These are phyloP conservation scores for Boleophthalmus pectinirostris DNA, from an alignment of 2,113 vertebrate genomes.

Conservation along the genomic window DNA sequence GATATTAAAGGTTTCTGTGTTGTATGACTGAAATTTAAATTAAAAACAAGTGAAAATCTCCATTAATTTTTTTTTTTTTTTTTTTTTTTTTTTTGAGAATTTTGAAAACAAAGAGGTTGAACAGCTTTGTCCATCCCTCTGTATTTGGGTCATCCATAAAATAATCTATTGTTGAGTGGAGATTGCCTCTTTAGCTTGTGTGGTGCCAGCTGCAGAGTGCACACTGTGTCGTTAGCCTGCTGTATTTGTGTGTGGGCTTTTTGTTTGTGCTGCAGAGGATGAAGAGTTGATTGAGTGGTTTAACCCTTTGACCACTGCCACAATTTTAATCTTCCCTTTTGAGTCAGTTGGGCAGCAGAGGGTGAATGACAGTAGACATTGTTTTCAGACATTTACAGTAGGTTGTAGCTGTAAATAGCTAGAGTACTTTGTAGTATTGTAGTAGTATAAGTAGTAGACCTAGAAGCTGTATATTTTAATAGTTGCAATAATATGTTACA, in stretches of 20 bases:
- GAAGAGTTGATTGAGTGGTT: slow-evolving; percentile 30
- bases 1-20: not conserved
- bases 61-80: not conserved
- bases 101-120: not conserved
- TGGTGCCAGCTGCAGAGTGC: slow-evolving; percentile 23
- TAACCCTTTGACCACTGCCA: slow-evolving; percentile 39
- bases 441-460: not conserved
- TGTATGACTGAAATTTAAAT: not conserved
- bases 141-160: slow-evolving; percentile 41
- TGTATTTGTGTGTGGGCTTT: slow-evolving; percentile 6
- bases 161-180: slow-evolving; percentile 32
- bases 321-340: slow-evolving; percentile 45
- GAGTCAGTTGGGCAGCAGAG: not conserved
- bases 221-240: slow-evolving; percentile 1
- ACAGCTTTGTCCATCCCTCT: slow-evolving; percentile 4
- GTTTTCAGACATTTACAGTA: not conserved
- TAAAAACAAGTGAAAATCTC: not conserved
- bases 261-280: slow-evolving; percentile 11
- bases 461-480: too few species aligned
- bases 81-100: not conserved
- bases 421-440: not conserved
- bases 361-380: not conserved
- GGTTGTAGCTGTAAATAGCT: not conserved
- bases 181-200: slow-evolving; percentile 33
- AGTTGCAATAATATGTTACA: too few species aligned